These are phyloP conservation scores for Cosmorhoe ocellata DNA, from an alignment of 2,888 invertebrate species.

Conservation along the genomic window DNA sequence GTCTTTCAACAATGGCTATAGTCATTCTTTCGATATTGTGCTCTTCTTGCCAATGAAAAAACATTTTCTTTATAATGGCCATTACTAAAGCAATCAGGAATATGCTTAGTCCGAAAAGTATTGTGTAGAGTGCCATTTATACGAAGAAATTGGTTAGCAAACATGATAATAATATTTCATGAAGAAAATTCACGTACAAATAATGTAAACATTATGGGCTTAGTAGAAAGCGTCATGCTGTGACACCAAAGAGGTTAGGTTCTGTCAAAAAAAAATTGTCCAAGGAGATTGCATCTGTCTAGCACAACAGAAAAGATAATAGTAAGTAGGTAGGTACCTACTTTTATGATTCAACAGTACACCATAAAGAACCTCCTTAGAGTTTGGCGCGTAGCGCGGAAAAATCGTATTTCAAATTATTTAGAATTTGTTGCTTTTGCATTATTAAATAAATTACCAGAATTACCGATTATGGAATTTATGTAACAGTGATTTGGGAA, in stretches of 20 bases:
- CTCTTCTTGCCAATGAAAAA: constrained; percentile 72
- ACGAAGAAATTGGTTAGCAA: constrained; percentile 2
- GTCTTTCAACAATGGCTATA: constrained; percentile 50
- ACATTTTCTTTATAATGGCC: constrained; percentile 72
- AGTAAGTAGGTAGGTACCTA: no score
- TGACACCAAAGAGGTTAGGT: neutral
- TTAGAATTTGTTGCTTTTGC: no score
- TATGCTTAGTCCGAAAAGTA: constrained; percentile 72
- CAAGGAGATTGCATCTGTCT: no score
- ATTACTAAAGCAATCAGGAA: constrained; percentile 73
- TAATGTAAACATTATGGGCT: constrained; percentile 1
- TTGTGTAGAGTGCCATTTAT: constrained; percentile 72
- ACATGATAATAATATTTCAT: constrained; percentile 29
- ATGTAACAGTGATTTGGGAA: neutral
- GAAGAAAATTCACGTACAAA: constrained; percentile 8
- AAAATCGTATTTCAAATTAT: no score
- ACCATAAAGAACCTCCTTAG: constrained; percentile 7
- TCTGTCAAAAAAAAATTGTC: neutral
- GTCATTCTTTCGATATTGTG: constrained; percentile 63
- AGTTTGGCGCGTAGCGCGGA: constrained; percentile 13
- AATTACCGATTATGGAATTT: neutral
- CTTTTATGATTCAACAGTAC: neutral
- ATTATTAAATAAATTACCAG: no score
- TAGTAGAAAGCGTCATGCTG: neutral
- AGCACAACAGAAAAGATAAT: no score